Percentiles rank a stretch among this genome's conserved stretches.
Conservation (phyloP, 2,888 invertebrate species). For the Zonitis immaculata region DNA sequence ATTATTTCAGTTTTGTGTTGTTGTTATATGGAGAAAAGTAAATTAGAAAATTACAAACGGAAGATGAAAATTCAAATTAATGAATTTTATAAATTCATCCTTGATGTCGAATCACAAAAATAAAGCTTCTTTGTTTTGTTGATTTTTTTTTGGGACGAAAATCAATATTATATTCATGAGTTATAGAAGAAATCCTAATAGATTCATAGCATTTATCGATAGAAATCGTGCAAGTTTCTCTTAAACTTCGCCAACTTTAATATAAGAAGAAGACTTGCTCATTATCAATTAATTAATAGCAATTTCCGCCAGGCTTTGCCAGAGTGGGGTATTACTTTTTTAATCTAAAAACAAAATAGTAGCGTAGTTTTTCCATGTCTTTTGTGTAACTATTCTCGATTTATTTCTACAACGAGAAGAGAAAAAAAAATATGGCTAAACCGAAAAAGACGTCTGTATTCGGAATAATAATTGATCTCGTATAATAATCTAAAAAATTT, state of each 20-base stretch:
- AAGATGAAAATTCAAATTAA: conserved; percentile 13
- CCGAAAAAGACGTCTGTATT: neutral
- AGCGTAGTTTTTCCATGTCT: neutral
- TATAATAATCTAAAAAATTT: neutral
- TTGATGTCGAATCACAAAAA: neutral
- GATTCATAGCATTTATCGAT: too few species aligned
- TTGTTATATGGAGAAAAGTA: neutral
- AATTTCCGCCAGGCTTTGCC: neutral
- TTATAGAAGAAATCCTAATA: too few species aligned
- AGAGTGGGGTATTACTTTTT: neutral
- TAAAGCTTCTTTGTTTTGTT: too few species aligned
- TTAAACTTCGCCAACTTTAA: neutral
- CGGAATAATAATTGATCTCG: neutral
- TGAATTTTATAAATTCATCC: conserved; percentile 9
- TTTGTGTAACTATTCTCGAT: neutral
- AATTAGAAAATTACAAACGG: conserved; percentile 15
- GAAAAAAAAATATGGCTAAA: neutral
- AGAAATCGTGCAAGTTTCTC: too few species aligned
- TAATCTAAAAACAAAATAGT: neutral
- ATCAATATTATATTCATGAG: too few species aligned
- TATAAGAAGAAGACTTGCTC: neutral
- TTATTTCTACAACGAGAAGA: too few species aligned
- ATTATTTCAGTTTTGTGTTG: neutral
- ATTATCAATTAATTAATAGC: neutral
- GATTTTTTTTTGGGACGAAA: too few species aligned